Conservation (phyloP, 2,797 vertebrate genomes). For the Labeo calbasu region DNA sequence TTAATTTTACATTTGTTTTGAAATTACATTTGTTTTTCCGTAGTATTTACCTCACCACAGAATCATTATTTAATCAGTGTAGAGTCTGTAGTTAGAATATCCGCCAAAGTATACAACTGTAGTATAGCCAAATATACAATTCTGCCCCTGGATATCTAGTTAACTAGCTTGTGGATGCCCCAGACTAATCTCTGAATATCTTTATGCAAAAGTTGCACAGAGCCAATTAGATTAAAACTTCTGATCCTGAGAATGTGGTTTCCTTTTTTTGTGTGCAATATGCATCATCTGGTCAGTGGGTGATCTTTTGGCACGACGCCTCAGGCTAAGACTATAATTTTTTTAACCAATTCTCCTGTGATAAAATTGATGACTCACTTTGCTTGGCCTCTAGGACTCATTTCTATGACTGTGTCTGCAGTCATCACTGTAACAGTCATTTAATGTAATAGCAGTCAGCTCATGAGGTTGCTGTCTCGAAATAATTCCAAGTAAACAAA, state of each 20-base stretch:
- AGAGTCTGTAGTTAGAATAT: not conserved
- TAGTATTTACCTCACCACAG: no score
- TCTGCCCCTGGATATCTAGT: not conserved
- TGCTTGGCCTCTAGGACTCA: not conserved
- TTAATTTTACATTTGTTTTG: no score
- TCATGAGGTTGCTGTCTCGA: not conserved
- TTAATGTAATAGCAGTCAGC: not conserved
- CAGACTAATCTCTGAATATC: not conserved
- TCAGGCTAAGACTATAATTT: not conserved
- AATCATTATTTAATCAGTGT: no score
- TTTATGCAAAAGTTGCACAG: not conserved
- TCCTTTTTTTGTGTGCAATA: conserved; percentile 2
- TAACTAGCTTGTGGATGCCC: not conserved
- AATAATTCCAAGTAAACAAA: not conserved
- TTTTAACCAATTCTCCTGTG: conserved; percentile 3
- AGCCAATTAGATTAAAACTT: conserved; percentile 11
- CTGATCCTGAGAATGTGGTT: not conserved
- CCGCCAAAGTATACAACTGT: not conserved
- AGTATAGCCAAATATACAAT: not conserved
- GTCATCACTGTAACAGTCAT: conserved; percentile 11
- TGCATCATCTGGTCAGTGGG: conserved; percentile 23
- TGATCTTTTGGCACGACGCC: not conserved
- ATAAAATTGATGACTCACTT: conserved; percentile 40
- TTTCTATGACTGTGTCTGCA: conserved; percentile 8
- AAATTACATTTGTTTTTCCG: no score